Conservation (phyloP, 2,113 vertebrate species). For the Thoracochromis brauschi region DNA sequence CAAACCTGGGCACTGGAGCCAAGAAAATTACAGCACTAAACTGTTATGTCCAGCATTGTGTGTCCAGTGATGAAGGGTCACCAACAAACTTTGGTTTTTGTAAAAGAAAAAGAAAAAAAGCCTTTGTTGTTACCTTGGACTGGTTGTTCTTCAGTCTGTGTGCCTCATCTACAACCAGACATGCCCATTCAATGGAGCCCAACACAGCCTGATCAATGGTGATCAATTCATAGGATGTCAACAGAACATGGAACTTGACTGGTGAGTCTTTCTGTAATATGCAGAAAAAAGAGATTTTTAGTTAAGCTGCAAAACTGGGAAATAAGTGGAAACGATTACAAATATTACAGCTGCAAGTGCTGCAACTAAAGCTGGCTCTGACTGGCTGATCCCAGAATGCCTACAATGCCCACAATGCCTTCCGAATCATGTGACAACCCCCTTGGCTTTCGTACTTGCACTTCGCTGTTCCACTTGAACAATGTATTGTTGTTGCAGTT, state of each 20-base stretch:
- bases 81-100: neutral
- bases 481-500: neutral
- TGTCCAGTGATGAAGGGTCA: neutral
- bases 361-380: neutral
- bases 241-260: conserved; percentile 91
- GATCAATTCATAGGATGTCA: conserved; percentile 93
- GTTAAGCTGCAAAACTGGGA: neutral
- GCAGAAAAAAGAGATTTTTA: neutral
- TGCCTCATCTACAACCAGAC: conserved; percentile 94
- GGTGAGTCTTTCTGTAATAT: conserved; percentile 87
- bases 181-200: conserved; percentile 96
- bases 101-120: neutral
- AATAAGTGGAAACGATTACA: neutral
- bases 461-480: neutral
- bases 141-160: conserved; percentile 98
- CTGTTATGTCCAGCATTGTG: neutral
- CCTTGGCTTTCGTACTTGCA: neutral
- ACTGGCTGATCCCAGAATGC: neutral
- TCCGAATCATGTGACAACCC: neutral
- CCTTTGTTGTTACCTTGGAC: conserved; percentile 78
- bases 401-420: neutral
- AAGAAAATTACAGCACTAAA: neutral
- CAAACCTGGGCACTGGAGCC: neutral
- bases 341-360: neutral
- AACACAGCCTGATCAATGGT: conserved; percentile 94